These are phyloP conservation scores for Synanthedon andrenaeformis DNA, from an alignment of 2,888 invertebrate genomes.

Conservation along the genomic window DNA sequence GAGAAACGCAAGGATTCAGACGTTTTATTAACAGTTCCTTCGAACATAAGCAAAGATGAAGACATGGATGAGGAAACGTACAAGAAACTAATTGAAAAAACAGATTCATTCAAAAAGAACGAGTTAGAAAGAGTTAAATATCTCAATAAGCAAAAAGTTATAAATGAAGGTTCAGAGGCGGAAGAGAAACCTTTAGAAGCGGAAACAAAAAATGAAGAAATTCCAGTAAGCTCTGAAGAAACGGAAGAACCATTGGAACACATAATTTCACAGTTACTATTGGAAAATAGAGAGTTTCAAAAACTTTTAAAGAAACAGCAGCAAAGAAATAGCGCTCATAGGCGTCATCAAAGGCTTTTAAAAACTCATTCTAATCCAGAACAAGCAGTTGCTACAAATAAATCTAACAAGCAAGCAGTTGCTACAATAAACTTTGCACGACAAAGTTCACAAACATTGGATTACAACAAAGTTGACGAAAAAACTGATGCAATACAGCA, in stretches of 20 bases:
- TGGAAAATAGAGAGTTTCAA: slow-evolving; percentile 87
- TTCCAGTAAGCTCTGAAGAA: slow-evolving; percentile 40
- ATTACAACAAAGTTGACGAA: slow-evolving; percentile 18
- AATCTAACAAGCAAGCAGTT: slow-evolving; percentile 56
- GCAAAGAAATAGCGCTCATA: slow-evolving; percentile 63
- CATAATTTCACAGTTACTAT: slow-evolving; percentile 84
- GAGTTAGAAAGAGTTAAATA: slow-evolving; percentile 63
- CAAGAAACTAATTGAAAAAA: slow-evolving; percentile 61
- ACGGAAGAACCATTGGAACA: slow-evolving; percentile 75
- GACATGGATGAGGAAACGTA: slow-evolving; percentile 62
- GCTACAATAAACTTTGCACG: slow-evolving; percentile 47
- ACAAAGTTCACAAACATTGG: slow-evolving; percentile 47
- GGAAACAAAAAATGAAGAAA: slow-evolving; percentile 22
- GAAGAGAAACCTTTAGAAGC: slow-evolving; percentile 40
- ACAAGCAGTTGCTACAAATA: slow-evolving; percentile 49
- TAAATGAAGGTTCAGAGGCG: slow-evolving; percentile 50
- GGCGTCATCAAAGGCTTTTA: slow-evolving; percentile 66
- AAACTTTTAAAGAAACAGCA: slow-evolving; percentile 82
- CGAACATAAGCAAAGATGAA: slow-evolving; percentile 50
- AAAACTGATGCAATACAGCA: slow-evolving; percentile 10
- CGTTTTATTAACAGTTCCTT: slow-evolving; percentile 23
- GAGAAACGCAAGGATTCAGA: slow-evolving; percentile 36
- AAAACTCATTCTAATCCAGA: slow-evolving; percentile 66
- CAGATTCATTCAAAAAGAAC: slow-evolving; percentile 67
- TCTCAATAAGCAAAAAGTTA: slow-evolving; percentile 61